Evolutionary conservation across 23 tunicate genomes (phyloP).

Genomic region (Clavelina lepadiformis): DNA sequence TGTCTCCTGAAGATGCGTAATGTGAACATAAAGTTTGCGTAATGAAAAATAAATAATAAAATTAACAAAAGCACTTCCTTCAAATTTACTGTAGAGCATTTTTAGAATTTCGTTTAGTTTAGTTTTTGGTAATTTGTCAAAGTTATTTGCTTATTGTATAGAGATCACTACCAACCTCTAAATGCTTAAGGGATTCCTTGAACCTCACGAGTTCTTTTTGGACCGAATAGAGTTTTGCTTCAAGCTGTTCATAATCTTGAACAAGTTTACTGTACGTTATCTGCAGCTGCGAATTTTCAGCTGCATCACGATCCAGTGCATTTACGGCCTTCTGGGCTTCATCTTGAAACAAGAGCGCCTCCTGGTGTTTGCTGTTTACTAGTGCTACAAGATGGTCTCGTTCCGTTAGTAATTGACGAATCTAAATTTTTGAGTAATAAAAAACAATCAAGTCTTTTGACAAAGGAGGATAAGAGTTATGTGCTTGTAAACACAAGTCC

Average conservation of each 20-base stretch:
- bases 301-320: conserved; percentile 55
- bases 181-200: conserved; percentile 37
- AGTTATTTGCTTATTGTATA: no score
- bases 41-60: conserved; percentile 13
- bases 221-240: conserved; percentile 42
- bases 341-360: conserved; percentile 41
- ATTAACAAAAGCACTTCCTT: no score
- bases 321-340: conserved; percentile 52
- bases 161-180: conserved; percentile 64
- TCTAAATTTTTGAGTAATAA: conserved; percentile 14
- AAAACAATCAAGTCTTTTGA: no score
- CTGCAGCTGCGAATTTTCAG: conserved; percentile 60
- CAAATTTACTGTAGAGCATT: no score
- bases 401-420: conserved; percentile 72
- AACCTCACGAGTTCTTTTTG: conserved; percentile 37
- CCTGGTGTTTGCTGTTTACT: conserved; percentile 70
- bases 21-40: background rate
- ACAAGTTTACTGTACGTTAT: conserved; percentile 66
- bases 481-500: no score
- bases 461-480: no score
- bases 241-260: conserved; percentile 80
- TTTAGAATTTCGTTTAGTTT: no score
- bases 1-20: conserved; percentile 7
- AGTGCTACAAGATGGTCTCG: conserved; percentile 88
- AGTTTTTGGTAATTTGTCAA: no score